A percentile compares a stretch with the other conserved stretches of the same genome.
These are phyloP conservation scores for Temnothorax nylanderi DNA, from an alignment of 1,140 invertebrate genomes.

Conservation along the genomic window DNA sequence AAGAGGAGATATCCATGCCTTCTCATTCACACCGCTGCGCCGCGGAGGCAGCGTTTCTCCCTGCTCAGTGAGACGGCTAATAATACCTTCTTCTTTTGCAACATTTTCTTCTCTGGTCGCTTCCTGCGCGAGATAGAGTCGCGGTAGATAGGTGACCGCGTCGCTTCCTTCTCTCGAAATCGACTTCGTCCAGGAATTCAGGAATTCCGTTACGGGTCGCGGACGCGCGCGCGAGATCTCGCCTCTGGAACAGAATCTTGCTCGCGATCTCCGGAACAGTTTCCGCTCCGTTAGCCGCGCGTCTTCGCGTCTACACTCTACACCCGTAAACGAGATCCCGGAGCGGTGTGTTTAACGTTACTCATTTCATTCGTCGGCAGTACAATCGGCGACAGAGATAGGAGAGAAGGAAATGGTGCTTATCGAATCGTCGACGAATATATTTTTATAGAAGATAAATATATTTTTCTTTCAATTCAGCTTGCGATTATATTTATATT, in stretches of 20 bases:
- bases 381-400: background rate
- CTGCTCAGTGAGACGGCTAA: slow-evolving; percentile 72
- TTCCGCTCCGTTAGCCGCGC: slow-evolving; percentile 51
- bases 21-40: slow-evolving; percentile 38
- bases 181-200: slow-evolving; percentile 59
- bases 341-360: slow-evolving; percentile 47
- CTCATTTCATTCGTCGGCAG: slow-evolving; percentile 7
- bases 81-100: slow-evolving; percentile 67
- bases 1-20: slow-evolving; percentile 12
- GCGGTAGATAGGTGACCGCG: slow-evolving; percentile 22
- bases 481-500: background rate
- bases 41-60: slow-evolving; percentile 58
- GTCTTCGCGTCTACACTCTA: slow-evolving; percentile 39
- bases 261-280: slow-evolving; percentile 46
- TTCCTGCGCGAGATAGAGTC: slow-evolving; percentile 57
- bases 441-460: background rate
- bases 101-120: slow-evolving; percentile 62
- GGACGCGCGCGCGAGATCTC: slow-evolving; percentile 34
- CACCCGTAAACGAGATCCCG: slow-evolving; percentile 30
- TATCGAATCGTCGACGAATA: background rate
- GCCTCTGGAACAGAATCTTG: slow-evolving; percentile 38
- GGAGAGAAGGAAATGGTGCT: background rate
- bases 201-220: slow-evolving; percentile 74
- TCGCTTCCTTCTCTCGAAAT: background rate
- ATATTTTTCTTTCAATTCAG: background rate